Evolutionary conservation across 2,888 invertebrate species (phyloP).

Genomic region (Leistus spinibarbis): DNA sequence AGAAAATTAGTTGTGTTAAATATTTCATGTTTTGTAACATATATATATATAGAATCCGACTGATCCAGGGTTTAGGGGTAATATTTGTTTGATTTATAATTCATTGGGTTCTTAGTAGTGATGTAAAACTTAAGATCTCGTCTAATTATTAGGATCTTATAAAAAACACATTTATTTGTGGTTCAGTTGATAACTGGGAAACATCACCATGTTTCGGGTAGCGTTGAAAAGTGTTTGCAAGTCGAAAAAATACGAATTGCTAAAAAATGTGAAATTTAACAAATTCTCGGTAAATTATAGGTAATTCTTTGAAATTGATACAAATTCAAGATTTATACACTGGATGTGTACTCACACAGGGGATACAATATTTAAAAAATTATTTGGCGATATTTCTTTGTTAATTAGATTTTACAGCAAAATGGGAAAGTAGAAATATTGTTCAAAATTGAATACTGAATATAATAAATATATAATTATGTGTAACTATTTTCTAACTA

Average conservation of each 20-base stretch:
- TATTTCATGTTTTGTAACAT: too few relatives aligned
- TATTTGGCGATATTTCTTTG: too few relatives aligned
- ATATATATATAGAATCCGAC: background rate
- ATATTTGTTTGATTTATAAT: constrained; percentile 48
- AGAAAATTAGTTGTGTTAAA: too few relatives aligned
- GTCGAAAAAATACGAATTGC: constrained; percentile 26
- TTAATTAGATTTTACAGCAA: too few relatives aligned
- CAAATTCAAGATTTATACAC: background rate
- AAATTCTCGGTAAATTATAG: constrained; percentile 61
- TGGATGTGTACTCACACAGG: too few relatives aligned
- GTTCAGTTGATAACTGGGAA: background rate
- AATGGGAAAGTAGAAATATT: too few relatives aligned
- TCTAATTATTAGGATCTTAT: constrained; percentile 21
- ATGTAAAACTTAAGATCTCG: constrained; percentile 18
- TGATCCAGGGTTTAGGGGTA: constrained; percentile 44
- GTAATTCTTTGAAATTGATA: constrained; percentile 54
- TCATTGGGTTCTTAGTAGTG: constrained; percentile 30
- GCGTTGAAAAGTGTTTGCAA: constrained; percentile 37
- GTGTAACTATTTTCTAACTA: too few relatives aligned
- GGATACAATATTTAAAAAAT: too few relatives aligned
- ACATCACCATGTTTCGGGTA: constrained; percentile 37
- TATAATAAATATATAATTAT: too few relatives aligned
- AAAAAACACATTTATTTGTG: background rate
- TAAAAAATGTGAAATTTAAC: constrained; percentile 16
- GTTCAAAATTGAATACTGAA: too few relatives aligned